A percentile compares a stretch with the other conserved stretches of the same genome.
These are phyloP conservation scores for Lycodopsis pacificus DNA, from an alignment of 2,797 vertebrate genomes.

Conservation along the genomic window DNA sequence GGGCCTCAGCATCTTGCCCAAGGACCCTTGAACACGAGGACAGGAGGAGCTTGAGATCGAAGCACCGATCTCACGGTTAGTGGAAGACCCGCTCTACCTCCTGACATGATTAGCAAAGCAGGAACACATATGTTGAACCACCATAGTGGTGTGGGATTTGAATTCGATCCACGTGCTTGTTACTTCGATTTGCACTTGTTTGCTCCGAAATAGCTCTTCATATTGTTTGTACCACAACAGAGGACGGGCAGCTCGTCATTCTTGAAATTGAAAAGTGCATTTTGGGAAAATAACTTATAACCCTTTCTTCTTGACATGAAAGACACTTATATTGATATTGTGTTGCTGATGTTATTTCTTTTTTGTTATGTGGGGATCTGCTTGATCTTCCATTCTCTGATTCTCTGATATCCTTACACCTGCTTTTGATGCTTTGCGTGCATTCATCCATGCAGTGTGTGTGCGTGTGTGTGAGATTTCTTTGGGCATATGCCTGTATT, in stretches of 20 bases:
- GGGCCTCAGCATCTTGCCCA: background rate
- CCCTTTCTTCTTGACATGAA: conserved; percentile 65
- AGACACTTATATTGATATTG: conserved; percentile 60
- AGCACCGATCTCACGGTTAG: background rate
- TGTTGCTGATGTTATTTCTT: conserved; percentile 51
- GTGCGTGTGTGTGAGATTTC: conserved; percentile 16
- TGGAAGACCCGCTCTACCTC: background rate
- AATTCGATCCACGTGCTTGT: conserved; percentile 9
- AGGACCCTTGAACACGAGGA: background rate
- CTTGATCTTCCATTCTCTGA: conserved; percentile 60
- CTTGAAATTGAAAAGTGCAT: conserved; percentile 44
- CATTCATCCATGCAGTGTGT: conserved; percentile 16
- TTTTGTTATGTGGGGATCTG: conserved; percentile 38
- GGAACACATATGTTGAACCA: background rate
- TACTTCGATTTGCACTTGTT: conserved; percentile 29
- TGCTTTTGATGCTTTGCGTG: conserved; percentile 58
- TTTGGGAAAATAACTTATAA: conserved; percentile 56
- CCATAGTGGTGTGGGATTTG: background rate
- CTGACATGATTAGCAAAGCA: background rate
- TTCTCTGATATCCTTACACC: conserved; percentile 46
- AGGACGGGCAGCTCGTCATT: conserved; percentile 34
- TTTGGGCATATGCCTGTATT: conserved; percentile 21
- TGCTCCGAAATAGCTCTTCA: conserved; percentile 38
- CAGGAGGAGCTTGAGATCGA: background rate
- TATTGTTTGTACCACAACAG: conserved; percentile 31